Evolutionary conservation across 2,888 invertebrate genomes (phyloP).

Genomic region (Chouioia cunea): DNA sequence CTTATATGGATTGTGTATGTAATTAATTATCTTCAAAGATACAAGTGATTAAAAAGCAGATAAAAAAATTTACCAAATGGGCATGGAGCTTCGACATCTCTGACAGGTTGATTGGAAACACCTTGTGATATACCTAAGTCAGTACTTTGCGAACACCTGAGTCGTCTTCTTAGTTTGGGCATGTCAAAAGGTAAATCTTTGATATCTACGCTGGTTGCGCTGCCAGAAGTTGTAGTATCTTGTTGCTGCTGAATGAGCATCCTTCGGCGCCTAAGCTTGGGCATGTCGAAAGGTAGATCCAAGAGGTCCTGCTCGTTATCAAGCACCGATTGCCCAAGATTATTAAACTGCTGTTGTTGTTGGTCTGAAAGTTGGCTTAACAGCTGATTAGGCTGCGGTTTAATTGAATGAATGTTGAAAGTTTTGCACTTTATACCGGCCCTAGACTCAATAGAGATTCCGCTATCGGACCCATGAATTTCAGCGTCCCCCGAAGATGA

Average conservation of each 20-base stretch:
- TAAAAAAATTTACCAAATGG: conserved; percentile 69
- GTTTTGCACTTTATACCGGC: conserved; percentile 81
- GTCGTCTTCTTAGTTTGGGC: conserved; percentile 86
- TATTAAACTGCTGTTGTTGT: too few species aligned
- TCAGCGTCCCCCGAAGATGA: conserved; percentile 79
- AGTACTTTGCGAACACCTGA: conserved; percentile 75
- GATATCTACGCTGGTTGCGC: conserved; percentile 82
- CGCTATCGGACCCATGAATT: conserved; percentile 89
- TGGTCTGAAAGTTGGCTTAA: conserved; percentile 57
- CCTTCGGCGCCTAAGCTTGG: conserved; percentile 81
- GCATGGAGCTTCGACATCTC: conserved; percentile 76
- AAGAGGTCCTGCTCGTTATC: conserved; percentile 75
- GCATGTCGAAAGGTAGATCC: conserved; percentile 91
- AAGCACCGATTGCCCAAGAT: conserved; percentile 32
- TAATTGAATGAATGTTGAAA: conserved; percentile 73
- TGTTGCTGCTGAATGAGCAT: conserved; percentile 78
- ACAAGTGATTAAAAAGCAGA: too few species aligned
- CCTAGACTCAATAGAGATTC: conserved; percentile 87
- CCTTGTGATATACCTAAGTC: conserved; percentile 84
- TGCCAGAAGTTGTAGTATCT: conserved; percentile 78
- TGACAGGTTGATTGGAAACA: conserved; percentile 85
- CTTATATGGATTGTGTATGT: too few species aligned
- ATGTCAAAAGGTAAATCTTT: conserved; percentile 90
- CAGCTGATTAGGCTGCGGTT: conserved; percentile 47
- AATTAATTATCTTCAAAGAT: too few species aligned